Conservation (phyloP, 1,140 invertebrate genomes). For the Pararge aegeria region DNA sequence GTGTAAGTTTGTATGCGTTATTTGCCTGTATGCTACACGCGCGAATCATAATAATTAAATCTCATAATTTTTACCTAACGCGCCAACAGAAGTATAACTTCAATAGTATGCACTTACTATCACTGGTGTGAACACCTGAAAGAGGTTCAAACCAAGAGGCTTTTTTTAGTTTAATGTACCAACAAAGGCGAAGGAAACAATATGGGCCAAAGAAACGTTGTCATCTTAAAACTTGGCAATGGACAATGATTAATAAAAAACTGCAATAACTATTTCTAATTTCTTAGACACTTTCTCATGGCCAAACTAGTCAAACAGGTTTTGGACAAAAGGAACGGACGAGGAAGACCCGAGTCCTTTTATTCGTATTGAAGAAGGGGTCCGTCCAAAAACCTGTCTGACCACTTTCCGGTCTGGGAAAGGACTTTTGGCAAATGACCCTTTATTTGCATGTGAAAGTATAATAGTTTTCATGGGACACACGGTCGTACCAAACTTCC, state of each 20-base stretch:
- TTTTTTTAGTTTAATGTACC: no score
- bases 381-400: conserved; percentile 67
- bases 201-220: no score
- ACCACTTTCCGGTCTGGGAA: conserved; percentile 64
- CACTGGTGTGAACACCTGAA: no score
- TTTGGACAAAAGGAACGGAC: conserved; percentile 67
- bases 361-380: conserved; percentile 45
- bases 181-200: no score
- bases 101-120: no score
- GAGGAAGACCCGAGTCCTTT: conserved; percentile 51
- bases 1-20: no score
- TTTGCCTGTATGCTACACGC: no score
- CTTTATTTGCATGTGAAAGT: conserved; percentile 64
- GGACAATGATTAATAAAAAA: neutral
- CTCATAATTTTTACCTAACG: no score
- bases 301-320: conserved; percentile 65
- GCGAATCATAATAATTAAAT: no score
- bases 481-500: conserved; percentile 14
- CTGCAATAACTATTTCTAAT: neutral
- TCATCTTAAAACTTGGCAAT: neutral
- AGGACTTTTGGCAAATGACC: conserved; percentile 61
- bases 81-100: no score
- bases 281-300: conserved; percentile 45
- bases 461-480: conserved; percentile 27
- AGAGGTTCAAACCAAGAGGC: no score